Conservation (phyloP, 2,797 vertebrate genomes). For the Sarcoramphus papa region DNA sequence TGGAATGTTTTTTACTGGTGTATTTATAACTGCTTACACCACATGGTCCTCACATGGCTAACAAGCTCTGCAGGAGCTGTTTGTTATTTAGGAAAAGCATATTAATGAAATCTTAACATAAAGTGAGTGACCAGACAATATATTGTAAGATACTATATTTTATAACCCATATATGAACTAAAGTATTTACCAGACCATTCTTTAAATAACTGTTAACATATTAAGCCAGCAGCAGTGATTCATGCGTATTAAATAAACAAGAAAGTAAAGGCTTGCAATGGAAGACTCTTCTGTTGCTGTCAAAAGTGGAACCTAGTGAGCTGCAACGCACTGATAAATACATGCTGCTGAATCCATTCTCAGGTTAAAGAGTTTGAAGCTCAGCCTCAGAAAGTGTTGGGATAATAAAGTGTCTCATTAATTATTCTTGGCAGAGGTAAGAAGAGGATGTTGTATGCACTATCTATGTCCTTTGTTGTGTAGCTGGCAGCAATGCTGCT, state of each 20-base stretch:
- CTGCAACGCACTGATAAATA: not conserved
- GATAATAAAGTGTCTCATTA: not conserved
- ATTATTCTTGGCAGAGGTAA: not conserved
- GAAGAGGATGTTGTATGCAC: not conserved
- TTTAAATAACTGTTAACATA: not conserved
- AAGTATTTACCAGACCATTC: not conserved
- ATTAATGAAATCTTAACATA: conserved; percentile 17
- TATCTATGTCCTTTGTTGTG: not conserved
- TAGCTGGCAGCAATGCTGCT: not conserved
- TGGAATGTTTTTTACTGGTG: conserved; percentile 43
- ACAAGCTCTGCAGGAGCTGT: conserved; percentile 36
- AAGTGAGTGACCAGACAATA: conserved; percentile 23
- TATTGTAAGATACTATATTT: not conserved
- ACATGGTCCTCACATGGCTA: conserved; percentile 50
- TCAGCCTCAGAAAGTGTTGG: not conserved
- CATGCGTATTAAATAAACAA: not conserved
- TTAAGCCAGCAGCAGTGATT: not conserved
- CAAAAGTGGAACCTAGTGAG: not conserved
- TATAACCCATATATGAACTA: not conserved
- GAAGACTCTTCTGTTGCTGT: not conserved
- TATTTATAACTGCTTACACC: conserved; percentile 57
- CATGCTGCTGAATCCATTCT: not conserved
- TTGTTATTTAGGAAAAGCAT: conserved; percentile 44
- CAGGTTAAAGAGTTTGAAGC: not conserved
- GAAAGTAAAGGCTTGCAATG: not conserved